These are phyloP conservation scores for Dromiciops gliroides DNA, from an alignment of 2,113 vertebrate genomes.

Conservation along the genomic window DNA sequence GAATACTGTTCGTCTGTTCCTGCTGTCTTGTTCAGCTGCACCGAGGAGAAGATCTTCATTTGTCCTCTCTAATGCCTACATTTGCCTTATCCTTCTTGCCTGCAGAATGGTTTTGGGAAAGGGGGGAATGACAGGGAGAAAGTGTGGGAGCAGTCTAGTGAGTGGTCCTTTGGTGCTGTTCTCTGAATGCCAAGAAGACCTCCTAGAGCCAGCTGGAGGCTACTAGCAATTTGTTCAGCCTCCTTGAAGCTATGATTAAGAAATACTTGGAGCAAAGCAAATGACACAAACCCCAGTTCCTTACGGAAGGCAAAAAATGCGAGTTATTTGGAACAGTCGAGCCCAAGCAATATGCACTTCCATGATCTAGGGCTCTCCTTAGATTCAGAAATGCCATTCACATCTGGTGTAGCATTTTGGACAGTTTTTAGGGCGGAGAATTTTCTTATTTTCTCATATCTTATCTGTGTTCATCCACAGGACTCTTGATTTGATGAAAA, in stretches of 20 bases:
- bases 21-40: constrained; percentile 27
- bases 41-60: constrained; percentile 44
- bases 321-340: constrained; percentile 22
- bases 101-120: not conserved
- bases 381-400: constrained; percentile 24
- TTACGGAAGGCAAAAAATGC: constrained; percentile 14
- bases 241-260: constrained; percentile 25
- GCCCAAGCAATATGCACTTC: constrained; percentile 4
- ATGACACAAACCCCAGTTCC: not conserved
- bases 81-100: constrained; percentile 45
- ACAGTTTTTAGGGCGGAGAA: not conserved
- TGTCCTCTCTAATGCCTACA: not conserved
- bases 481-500: not conserved
- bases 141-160: not conserved
- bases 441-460: constrained; percentile 27
- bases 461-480: constrained; percentile 32
- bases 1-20: constrained; percentile 13
- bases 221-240: not conserved
- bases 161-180: constrained; percentile 29
- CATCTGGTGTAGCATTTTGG: not conserved
- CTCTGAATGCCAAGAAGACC: not conserved
- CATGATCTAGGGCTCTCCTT: constrained; percentile 10
- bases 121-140: constrained; percentile 33
- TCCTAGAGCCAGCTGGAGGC: constrained; percentile 36
- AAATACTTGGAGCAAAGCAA: constrained; percentile 43